These are phyloP conservation scores for Apantesis nais DNA, from an alignment of 2,888 invertebrate genomes.

Conservation along the genomic window DNA sequence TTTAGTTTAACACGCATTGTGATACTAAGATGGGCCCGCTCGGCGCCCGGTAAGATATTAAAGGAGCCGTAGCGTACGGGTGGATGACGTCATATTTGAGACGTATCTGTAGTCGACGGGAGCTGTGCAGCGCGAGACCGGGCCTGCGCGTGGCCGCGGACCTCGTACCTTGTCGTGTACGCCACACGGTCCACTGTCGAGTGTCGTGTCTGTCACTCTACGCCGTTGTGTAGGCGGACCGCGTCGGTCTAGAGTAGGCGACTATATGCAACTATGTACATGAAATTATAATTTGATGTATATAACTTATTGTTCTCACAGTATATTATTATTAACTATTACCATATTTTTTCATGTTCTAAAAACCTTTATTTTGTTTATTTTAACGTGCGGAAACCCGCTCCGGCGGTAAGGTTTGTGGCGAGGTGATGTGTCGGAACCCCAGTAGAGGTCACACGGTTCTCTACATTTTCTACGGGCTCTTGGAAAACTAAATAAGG, in stretches of 20 bases:
- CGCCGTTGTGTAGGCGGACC: conserved; percentile 14
- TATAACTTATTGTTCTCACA: conserved; percentile 76
- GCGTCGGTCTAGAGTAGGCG: conserved; percentile 17
- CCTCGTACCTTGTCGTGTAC: conserved; percentile 2
- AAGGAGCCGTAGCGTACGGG: conserved; percentile 51
- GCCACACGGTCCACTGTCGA: conserved; percentile 1
- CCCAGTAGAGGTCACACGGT: no score
- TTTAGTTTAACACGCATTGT: conserved; percentile 80
- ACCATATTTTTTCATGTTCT: no score
- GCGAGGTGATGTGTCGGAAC: no score
- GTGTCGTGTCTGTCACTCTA: background rate
- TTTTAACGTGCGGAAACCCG: no score
- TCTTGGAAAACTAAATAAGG: no score
- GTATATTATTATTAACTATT: conserved; percentile 67
- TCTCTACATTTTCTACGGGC: no score
- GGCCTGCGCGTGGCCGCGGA: background rate
- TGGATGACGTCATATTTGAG: conserved; percentile 21
- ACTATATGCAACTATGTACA: conserved; percentile 56
- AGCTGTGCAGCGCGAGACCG: conserved; percentile 13
- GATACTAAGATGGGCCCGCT: conserved; percentile 79
- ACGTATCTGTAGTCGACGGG: conserved; percentile 12
- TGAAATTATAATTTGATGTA: conserved; percentile 81
- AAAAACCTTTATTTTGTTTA: no score
- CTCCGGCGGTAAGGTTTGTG: no score
- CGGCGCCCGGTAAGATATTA: conserved; percentile 74